A percentile compares a stretch with the other conserved stretches of the same genome.
phyloP scores from a whole-genome alignment of 2,888 invertebrate genomes.

The Herminia tarsipennalis region DNA sequence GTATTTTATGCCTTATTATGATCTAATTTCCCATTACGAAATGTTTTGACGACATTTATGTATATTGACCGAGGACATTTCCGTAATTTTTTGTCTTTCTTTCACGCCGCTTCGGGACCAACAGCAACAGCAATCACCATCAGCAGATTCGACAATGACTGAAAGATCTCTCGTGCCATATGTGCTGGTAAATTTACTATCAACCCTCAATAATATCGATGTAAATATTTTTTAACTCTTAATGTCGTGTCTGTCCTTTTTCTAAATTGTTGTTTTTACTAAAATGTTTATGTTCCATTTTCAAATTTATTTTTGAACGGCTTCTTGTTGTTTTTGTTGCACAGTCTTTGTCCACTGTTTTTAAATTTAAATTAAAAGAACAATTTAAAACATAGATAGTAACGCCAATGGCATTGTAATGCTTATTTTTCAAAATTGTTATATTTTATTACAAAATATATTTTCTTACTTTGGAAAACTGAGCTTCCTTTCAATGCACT shows the following conservation, averaged over 20 bases:
- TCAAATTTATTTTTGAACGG: constrained; percentile 16
- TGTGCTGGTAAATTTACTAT: constrained; percentile 84
- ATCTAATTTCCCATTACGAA: no score
- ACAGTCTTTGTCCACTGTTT: constrained; percentile 35
- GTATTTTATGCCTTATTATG: no score
- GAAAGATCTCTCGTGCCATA: constrained; percentile 81
- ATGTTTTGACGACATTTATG: no score
- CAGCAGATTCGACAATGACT: constrained; percentile 84
- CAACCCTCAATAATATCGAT: constrained; percentile 76
- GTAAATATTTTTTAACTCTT: constrained; percentile 69
- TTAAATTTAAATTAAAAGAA: not conserved
- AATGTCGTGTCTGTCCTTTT: constrained; percentile 36
- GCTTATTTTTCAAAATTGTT: no score
- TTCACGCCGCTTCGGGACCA: constrained; percentile 65
- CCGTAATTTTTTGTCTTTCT: no score
- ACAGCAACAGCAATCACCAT: constrained; percentile 82
- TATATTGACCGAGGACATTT: no score
- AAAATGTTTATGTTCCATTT: constrained; percentile 10
- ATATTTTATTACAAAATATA: no score
- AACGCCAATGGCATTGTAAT: no score
- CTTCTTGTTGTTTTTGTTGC: constrained; percentile 22
- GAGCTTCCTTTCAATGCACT: no score
- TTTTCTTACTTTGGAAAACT: no score
- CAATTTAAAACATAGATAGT: no score
- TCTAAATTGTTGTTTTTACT: constrained; percentile 21